phyloP scores from a whole-genome alignment of 2,888 invertebrate species.

The Digitonthophagus gazella region DNA sequence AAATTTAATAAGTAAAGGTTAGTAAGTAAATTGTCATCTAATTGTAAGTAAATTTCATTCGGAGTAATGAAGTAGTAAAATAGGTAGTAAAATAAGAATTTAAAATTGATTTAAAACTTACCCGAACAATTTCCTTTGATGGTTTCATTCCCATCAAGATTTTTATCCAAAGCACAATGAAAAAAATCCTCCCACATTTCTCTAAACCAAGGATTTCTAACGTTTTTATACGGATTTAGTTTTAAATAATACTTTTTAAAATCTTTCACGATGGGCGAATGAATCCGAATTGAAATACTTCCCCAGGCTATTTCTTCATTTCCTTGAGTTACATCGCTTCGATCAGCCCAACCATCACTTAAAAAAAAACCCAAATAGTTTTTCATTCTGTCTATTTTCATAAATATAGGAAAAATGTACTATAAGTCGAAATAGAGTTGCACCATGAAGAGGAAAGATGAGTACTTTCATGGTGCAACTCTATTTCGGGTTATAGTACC shows the following conservation, averaged over 20 bases:
- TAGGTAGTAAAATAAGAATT: neutral
- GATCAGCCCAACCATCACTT: slow-evolving; percentile 77
- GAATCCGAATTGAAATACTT: slow-evolving; percentile 71
- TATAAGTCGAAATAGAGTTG: too few relatives aligned
- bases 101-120: neutral
- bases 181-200: slow-evolving; percentile 78
- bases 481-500: too few relatives aligned
- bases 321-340: slow-evolving; percentile 69
- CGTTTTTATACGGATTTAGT: slow-evolving; percentile 62
- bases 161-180: slow-evolving; percentile 54
- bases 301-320: slow-evolving; percentile 66
- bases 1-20: too few relatives aligned
- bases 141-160: neutral
- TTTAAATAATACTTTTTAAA: slow-evolving; percentile 69
- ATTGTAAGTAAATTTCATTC: too few relatives aligned
- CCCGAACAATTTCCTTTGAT: slow-evolving; percentile 8
- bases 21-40: too few relatives aligned
- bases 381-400: too few relatives aligned
- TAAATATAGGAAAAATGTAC: too few relatives aligned
- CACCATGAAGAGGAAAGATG: too few relatives aligned
- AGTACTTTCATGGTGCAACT: too few relatives aligned
- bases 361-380: slow-evolving; percentile 35
- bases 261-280: slow-evolving; percentile 64
- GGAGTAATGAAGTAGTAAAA: too few relatives aligned
- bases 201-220: slow-evolving; percentile 70